These are phyloP conservation scores for Zaprionus inermis DNA, from an alignment of 1,140 invertebrate species.

Conservation along the genomic window DNA sequence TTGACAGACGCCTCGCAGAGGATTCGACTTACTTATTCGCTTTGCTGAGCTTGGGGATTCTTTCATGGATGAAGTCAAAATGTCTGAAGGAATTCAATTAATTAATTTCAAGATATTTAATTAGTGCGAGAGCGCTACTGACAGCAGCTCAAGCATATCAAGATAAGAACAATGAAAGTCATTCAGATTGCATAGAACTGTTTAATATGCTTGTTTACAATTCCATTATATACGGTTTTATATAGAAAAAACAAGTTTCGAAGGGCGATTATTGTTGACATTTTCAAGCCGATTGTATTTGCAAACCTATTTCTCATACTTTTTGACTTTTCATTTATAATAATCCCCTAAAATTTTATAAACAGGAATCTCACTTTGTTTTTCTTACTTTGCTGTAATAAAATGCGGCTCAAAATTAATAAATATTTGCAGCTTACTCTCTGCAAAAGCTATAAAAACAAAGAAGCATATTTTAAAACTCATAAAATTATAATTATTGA, in stretches of 20 bases:
- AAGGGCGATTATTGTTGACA: too few species aligned
- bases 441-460: background rate
- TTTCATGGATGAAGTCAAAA: conserved; percentile 14
- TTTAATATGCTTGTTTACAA: background rate
- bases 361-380: background rate
- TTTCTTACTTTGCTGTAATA: too few species aligned
- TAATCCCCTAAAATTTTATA: background rate
- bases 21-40: conserved; percentile 63
- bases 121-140: background rate
- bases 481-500: conserved; percentile 19
- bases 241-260: too few species aligned
- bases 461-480: background rate
- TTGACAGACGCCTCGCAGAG: conserved; percentile 55
- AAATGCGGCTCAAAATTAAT: background rate
- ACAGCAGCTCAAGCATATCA: background rate
- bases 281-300: too few species aligned
- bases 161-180: background rate
- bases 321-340: background rate
- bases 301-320: too few species aligned
- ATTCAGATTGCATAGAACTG: background rate
- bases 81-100: conserved; percentile 20
- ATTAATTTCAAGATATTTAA: conserved; percentile 11
- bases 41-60: conserved; percentile 23
- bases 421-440: background rate
- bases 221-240: background rate